These are phyloP conservation scores for Orbicella faveolata DNA, from an alignment of 64 coral and sea anemone genomes.

Conservation along the genomic window DNA sequence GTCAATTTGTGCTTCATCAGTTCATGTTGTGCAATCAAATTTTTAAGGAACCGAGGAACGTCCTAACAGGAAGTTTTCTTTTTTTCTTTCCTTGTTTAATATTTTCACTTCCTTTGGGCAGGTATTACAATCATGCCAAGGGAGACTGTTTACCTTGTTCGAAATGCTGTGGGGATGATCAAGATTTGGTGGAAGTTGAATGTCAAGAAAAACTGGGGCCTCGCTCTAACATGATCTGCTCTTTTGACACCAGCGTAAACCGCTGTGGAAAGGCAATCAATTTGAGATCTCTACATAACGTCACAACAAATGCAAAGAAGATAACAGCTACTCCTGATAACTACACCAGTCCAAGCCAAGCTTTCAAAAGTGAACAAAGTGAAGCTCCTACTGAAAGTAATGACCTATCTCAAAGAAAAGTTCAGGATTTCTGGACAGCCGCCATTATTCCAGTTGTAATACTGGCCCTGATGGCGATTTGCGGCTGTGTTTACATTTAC, in stretches of 20 bases:
- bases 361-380: not conserved
- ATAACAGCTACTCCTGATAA: not conserved
- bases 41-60: too few species aligned
- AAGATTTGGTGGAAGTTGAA: conserved; percentile 32
- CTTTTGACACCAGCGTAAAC: conserved; percentile 5
- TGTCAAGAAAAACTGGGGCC: conserved; percentile 3
- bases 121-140: conserved; percentile 1
- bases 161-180: conserved; percentile 49
- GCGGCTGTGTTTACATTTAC: not conserved
- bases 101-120: not conserved
- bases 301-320: not conserved
- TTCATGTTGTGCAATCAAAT: too few species aligned
- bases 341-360: not conserved
- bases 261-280: not conserved
- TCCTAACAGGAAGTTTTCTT: not conserved
- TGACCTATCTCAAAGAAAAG: not conserved
- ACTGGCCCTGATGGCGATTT: not conserved
- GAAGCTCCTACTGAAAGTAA: not conserved
- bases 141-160: conserved; percentile 27
- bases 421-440: not conserved
- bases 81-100: not conserved
- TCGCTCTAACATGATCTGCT: not conserved
- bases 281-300: too few species aligned
- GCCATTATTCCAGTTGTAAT: not conserved
- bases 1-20: too few species aligned